Base-by-base conservation (phyloP, 2,888 invertebrate species). In the Holacanthella duospinosa region DNA sequence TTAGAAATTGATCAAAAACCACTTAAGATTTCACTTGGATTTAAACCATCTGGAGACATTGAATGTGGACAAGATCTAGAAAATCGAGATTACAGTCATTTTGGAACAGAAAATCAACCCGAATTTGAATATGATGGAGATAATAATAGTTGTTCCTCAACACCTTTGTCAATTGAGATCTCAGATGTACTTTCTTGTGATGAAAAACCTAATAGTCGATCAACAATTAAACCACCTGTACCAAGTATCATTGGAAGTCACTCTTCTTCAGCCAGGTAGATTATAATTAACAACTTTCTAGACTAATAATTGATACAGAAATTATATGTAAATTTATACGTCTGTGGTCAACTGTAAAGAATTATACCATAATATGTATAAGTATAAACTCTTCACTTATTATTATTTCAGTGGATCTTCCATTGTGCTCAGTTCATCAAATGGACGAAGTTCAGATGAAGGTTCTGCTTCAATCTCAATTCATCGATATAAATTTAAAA, bases 401-500 rank as follows among this genome's bases (percentile, higher is more conserved):
- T 61, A 54, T 26, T 64, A 56, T 64, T 64, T 44, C 43, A 64
- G 65, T 54, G 61, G 64, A 21, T 66, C 66, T 4, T 67, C 66
- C 29, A 63, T 57, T 29, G 43, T 61, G 1, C 28, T 57, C 27
- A 65, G 67, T 21, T 61, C 62, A 25, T 68, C 64, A 27, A 70
- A 64, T 59, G 66, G 65, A 1, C 57, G 67, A 44, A 66, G 64
- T 2, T 68, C 68, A 0, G 66, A 66, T 53, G 66, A 68, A 43
- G 59, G 43, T 27, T 60, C 60, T 9, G 21, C 43, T 21, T 43
- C 63, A 9, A 60, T 66, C 1, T 61, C 66, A 9, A 59, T 63
- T n/a, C 67, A 68, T 57, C 68, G 70, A 2, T 94, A 93, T 80
- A 94, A 94, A 79, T 94, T 93, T 80, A 95, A 95, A 79, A 93